Evolutionary conservation across 2,113 vertebrate genomes (phyloP).

Genomic region (Hypocryptadius cinnamomeus): DNA sequence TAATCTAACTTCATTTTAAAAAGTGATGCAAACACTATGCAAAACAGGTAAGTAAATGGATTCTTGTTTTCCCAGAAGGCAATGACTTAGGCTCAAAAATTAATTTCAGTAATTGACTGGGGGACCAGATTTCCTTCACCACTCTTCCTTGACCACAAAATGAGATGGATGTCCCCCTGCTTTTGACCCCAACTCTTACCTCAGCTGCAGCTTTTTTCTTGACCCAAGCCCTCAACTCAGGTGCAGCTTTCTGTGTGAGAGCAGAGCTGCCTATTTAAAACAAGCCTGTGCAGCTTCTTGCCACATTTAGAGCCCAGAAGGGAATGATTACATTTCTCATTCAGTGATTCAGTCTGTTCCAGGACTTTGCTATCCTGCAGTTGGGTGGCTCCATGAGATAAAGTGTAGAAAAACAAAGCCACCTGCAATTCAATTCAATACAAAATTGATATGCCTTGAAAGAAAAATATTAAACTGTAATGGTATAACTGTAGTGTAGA

Average conservation of each 20-base stretch:
- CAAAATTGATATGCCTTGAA: background rate
- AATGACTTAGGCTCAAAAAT: background rate
- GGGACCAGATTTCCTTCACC: background rate
- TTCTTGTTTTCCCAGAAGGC: background rate
- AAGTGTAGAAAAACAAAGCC: background rate
- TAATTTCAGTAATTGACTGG: background rate
- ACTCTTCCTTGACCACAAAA: background rate
- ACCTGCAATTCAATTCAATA: background rate
- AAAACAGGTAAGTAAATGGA: background rate
- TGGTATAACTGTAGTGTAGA: background rate
- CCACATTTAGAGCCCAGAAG: background rate
- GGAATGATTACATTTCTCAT: background rate
- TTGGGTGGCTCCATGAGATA: background rate
- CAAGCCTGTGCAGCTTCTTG: background rate
- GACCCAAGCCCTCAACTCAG: background rate
- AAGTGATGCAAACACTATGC: background rate
- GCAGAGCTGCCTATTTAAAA: background rate
- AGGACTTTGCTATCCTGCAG: background rate
- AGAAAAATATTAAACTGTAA: background rate
- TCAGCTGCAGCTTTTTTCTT: background rate
- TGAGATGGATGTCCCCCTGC: background rate
- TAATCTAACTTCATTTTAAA: background rate
- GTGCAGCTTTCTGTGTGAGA: background rate
- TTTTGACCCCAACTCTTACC: background rate
- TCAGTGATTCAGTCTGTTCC: background rate